Base-by-base conservation (phyloP, 2,113 vertebrate species). In the Pseudorasbora parva region DNA sequence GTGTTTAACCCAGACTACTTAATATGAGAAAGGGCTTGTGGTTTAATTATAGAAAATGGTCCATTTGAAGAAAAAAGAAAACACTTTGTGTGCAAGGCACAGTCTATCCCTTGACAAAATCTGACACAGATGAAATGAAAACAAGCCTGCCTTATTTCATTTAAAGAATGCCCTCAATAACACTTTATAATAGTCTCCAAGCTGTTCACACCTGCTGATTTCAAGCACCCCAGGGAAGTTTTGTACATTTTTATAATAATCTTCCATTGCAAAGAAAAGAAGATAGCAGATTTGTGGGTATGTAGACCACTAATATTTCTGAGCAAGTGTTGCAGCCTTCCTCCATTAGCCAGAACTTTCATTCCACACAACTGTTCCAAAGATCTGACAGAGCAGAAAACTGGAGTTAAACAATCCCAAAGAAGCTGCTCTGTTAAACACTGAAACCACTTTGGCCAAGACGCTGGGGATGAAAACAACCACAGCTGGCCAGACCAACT, bases 31-130 rank as follows among this genome's bases (percentile, higher is more conserved):
- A 85, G 69, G 37, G 27, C 87, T 88, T 66, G 47, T 84, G 83
- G 73, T 78, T 33, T 82, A 87, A 83, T 88, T 86, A 88, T 47
- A 78, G 59, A 84, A 86, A 90, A 85, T 85, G 66, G 89, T 3
- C 59, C 19, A 51, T 82, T 84, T 84, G 64, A 85, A 86, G 78
- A 78, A 73, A 74, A 86, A 89, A 79, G 57, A 74, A 84, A 87
- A 83, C 85, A 74, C 23, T 75, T 54, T 84, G 66, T 76, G 60
- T 66, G 45, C 78, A 64, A 82, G 76, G 73, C 71, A 78, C 54
- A 56, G 71, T 56, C 76, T 86, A 66, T 66, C n/a, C 62, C 10
- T 7, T 84, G 78, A 89, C 86, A 76, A 78, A 75, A 72, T 79
- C 78, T 85, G 81, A 81, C 74, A 49, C 30, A 23, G 49, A 75